phyloP scores from a whole-genome alignment of 1,140 invertebrate species.

The Diachasma alloeum region DNA sequence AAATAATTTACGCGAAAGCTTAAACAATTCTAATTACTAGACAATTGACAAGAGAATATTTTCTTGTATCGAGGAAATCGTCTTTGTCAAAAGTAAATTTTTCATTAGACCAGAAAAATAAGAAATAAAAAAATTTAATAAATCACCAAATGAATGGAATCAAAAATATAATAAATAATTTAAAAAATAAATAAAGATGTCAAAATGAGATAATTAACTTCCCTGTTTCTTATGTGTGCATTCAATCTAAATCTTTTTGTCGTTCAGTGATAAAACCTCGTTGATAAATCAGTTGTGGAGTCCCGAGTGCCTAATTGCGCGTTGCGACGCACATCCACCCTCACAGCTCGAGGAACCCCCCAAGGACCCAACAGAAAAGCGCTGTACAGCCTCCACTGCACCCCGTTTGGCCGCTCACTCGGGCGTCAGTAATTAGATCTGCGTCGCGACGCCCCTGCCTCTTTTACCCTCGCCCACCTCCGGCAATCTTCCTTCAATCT shows the following conservation, averaged over 20 bases:
- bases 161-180: too few relatives aligned
- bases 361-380: background rate
- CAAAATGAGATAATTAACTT: background rate
- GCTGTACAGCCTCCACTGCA: slow-evolving; percentile 11
- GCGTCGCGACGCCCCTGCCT: slow-evolving; percentile 42
- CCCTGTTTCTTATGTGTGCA: background rate
- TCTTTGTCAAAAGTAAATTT: too few relatives aligned
- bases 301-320: slow-evolving; percentile 14
- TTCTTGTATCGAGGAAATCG: background rate
- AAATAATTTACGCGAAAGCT: too few relatives aligned
- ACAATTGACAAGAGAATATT: too few relatives aligned
- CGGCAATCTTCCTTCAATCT: background rate
- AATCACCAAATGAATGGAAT: too few relatives aligned
- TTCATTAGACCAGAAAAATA: too few relatives aligned
- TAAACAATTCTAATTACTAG: too few relatives aligned
- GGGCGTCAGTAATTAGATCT: slow-evolving; percentile 58
- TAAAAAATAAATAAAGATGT: too few relatives aligned
- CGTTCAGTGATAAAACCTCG: background rate
- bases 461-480: slow-evolving; percentile 43
- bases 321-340: slow-evolving; percentile 21
- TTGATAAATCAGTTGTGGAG: background rate
- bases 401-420: slow-evolving; percentile 47
- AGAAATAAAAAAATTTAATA: too few relatives aligned
- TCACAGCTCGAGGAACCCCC: slow-evolving; percentile 14
- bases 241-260: background rate